Percentiles rank a stretch among this genome's conserved stretches.
phyloP scores from a whole-genome alignment of 2,797 vertebrate genomes.

The Hozukius guyotensis region DNA sequence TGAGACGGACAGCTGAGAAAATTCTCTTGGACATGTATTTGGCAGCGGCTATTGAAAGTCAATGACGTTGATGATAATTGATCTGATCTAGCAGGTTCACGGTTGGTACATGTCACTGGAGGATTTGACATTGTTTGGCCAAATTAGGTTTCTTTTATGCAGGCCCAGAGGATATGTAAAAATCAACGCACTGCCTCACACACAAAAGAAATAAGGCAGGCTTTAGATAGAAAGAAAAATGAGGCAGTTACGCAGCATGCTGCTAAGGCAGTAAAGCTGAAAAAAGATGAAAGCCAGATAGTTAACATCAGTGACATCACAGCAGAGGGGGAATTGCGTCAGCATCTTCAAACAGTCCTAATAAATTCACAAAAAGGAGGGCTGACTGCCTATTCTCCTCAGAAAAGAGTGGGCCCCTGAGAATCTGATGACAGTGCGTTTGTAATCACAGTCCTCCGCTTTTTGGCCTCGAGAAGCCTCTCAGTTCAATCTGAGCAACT shows the following conservation, averaged over 20 bases:
- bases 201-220: slow-evolving; percentile 30
- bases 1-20: slow-evolving; percentile 63
- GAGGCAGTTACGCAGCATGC: slow-evolving; percentile 29
- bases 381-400: slow-evolving; percentile 47
- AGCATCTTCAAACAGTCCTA: slow-evolving; percentile 65
- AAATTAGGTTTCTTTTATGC: slow-evolving; percentile 59
- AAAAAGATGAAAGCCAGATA: slow-evolving; percentile 68
- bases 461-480: slow-evolving; percentile 12
- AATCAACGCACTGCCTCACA: slow-evolving; percentile 14
- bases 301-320: slow-evolving; percentile 74
- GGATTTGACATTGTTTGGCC: slow-evolving; percentile 64
- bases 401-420: slow-evolving; percentile 38
- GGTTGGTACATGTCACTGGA: slow-evolving; percentile 49
- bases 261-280: slow-evolving; percentile 26
- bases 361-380: slow-evolving; percentile 55
- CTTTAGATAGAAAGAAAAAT: slow-evolving; percentile 29
- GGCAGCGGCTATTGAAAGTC: slow-evolving; percentile 58
- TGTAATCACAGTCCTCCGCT: slow-evolving; percentile 25
- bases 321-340: slow-evolving; percentile 60
- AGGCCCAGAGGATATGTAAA: slow-evolving; percentile 53
- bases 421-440: slow-evolving; percentile 48
- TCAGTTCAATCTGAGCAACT: slow-evolving; percentile 19
- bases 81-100: slow-evolving; percentile 59
- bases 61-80: slow-evolving; percentile 62
- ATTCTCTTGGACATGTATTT: slow-evolving; percentile 61